These are phyloP conservation scores for Lagopus leucura DNA, from an alignment of 2,113 vertebrate genomes.

Conservation along the genomic window DNA sequence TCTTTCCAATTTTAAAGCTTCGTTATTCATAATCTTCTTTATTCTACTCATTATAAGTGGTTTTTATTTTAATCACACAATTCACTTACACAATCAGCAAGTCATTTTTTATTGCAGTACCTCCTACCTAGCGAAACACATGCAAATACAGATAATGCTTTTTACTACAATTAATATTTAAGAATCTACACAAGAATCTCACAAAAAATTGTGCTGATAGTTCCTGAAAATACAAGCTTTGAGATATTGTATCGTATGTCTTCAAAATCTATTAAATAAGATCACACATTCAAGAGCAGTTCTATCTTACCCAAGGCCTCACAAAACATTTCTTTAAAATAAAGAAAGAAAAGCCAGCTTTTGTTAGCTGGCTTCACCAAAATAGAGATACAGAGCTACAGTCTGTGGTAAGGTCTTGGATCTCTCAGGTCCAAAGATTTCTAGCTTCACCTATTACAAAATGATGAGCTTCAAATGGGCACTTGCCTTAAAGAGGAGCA, in stretches of 20 bases:
- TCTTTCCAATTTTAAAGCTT: neutral
- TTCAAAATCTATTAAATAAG: neutral
- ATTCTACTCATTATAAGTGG: neutral
- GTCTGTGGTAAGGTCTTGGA: neutral
- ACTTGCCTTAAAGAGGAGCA: neutral
- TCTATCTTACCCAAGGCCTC: neutral
- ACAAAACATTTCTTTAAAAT: neutral
- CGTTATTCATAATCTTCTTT: neutral
- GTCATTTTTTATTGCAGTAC: neutral
- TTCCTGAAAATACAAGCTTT: neutral
- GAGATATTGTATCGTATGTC: too few species aligned
- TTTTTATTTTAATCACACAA: slow-evolving; percentile 16
- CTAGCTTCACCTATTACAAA: slow-evolving; percentile 16
- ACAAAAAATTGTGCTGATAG: neutral
- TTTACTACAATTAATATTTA: neutral
- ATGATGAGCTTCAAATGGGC: neutral
- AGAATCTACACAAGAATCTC: neutral
- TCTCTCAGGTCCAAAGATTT: neutral
- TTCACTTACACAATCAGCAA: neutral
- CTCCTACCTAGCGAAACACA: neutral
- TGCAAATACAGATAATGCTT: neutral
- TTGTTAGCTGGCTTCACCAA: neutral
- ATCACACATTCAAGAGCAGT: neutral
- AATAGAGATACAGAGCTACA: neutral
- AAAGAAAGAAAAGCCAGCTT: neutral